A percentile compares a stretch with the other conserved stretches of the same genome.
Evolutionary conservation across 1,140 invertebrate genomes (phyloP).

Genomic region (Berghia stephanieae): DNA sequence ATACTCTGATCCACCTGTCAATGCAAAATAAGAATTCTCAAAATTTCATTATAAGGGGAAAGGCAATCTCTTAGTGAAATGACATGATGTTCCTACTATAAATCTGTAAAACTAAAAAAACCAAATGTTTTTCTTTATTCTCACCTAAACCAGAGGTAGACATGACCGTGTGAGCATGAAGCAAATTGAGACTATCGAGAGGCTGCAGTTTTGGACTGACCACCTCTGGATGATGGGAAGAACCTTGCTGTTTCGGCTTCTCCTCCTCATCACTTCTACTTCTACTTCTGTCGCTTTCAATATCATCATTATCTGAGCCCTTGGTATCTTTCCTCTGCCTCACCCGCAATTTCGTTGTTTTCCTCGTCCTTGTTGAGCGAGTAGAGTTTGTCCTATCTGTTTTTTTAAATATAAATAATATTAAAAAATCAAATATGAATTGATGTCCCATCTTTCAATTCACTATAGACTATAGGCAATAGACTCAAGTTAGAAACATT

Average conservation of each 20-base stretch:
- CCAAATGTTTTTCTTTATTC: not conserved
- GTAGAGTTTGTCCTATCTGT: not conserved
- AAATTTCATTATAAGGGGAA: not conserved
- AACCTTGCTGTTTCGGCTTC: slow-evolving; percentile 63
- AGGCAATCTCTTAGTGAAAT: not conserved
- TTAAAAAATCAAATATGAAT: too few species aligned
- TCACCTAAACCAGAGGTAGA: slow-evolving; percentile 76
- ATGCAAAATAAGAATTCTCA: not conserved
- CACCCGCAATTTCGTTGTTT: not conserved
- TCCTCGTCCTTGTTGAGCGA: not conserved
- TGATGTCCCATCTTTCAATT: too few species aligned
- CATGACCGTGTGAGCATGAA: slow-evolving; percentile 89
- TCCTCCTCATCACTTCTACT: slow-evolving; percentile 22
- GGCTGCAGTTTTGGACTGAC: slow-evolving; percentile 76
- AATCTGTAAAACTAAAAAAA: not conserved
- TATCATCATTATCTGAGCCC: too few species aligned
- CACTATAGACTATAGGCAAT: too few species aligned
- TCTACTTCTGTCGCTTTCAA: too few species aligned
- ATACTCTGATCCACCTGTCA: not conserved
- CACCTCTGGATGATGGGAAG: slow-evolving; percentile 16
- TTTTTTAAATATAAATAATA: too few species aligned
- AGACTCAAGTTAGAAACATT: too few species aligned
- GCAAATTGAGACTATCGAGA: slow-evolving; percentile 81
- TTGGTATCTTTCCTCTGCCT: not conserved
- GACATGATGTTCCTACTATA: not conserved